Conservation (phyloP, 2,888 invertebrate genomes). For the Notodonta ziczac region DNA sequence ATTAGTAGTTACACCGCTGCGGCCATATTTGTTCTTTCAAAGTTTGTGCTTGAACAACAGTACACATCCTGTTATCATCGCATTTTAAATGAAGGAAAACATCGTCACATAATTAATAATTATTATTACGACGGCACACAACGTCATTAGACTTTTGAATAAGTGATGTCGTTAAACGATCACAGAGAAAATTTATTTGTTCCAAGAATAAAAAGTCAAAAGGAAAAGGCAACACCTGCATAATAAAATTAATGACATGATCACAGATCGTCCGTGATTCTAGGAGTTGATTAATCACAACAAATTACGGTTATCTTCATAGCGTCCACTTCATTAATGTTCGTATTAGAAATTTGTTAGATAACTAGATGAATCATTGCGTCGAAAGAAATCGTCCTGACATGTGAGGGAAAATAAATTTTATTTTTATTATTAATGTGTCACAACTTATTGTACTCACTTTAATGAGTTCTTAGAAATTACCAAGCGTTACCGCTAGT, state of each 20-base stretch:
- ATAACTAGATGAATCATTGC: neutral
- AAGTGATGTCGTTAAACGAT: neutral
- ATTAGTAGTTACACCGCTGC: constrained; percentile 14
- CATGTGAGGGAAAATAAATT: neutral
- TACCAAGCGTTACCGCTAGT: too few species aligned
- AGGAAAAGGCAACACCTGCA: constrained; percentile 7
- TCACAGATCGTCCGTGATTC: neutral
- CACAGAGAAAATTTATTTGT: neutral
- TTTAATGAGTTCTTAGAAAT: neutral
- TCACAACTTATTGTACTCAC: neutral
- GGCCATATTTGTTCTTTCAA: constrained; percentile 27
- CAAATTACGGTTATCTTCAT: constrained; percentile 15
- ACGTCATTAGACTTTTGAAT: neutral
- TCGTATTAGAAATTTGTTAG: neutral
- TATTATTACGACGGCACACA: constrained; percentile 4
- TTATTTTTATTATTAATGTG: too few species aligned
- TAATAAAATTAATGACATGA: constrained; percentile 7
- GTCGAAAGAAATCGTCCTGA: neutral
- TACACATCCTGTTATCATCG: constrained; percentile 64
- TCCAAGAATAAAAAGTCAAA: constrained; percentile 9
- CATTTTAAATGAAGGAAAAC: constrained; percentile 40
- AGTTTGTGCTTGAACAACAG: constrained; percentile 32
- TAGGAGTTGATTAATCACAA: constrained; percentile 10
- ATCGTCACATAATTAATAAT: constrained; percentile 6
- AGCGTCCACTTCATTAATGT: constrained; percentile 10